Evolutionary conservation across 2,888 invertebrate species (phyloP), one percentile per base, ranked within the genome.

Genomic region (Diloba caeruleocephala): DNA sequence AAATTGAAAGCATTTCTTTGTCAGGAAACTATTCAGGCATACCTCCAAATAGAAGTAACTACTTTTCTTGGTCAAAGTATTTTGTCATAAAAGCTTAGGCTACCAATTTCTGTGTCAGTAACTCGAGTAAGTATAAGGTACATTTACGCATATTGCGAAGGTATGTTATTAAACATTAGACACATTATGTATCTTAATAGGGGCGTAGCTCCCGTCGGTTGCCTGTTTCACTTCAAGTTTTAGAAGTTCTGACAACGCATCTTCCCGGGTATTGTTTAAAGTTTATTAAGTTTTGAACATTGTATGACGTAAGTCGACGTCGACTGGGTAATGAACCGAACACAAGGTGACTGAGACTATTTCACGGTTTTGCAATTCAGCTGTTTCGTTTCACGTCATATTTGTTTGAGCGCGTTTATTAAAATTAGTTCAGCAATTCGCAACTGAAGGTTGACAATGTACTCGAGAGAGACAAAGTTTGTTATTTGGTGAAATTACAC

Each of bases 221-320:
- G 81, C 78, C 79, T 84, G 87, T 87, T 89, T 83, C 84, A 84
- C 84, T 82, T 80, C 65, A 78, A 86, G 85, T 86, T 88, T 77
- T 79, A 73, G 74, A 88, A 90, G 79, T 90, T 90, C 88, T 89
- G 92, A 90, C 90, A 90, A 88, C 89, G 86, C 86, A 88, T 90
- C 88, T 88, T 86, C 85, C 74, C 76, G 79, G 78, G 84, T 87
- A 88, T 89, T 92, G 89, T 92, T 90, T 88, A 87, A 90, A 92
- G 88, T 92, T 91, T 88, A 89, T 88, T 87, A 89, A 90, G 89
- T 91, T 90, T 81, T 60, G 82, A 89, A 90, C 88, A 87, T 87
- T 70, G 86, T 81, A 83, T 82, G 87, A 87, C 85, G 83, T 88
- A 84, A 88, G 90, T 85, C 84, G 85, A 83, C 85, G 80, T 82